Evolutionary conservation across 2,797 vertebrate species (phyloP), one percentile per base, ranked within the genome.

Genomic region (Siniperca scherzeri): DNA sequence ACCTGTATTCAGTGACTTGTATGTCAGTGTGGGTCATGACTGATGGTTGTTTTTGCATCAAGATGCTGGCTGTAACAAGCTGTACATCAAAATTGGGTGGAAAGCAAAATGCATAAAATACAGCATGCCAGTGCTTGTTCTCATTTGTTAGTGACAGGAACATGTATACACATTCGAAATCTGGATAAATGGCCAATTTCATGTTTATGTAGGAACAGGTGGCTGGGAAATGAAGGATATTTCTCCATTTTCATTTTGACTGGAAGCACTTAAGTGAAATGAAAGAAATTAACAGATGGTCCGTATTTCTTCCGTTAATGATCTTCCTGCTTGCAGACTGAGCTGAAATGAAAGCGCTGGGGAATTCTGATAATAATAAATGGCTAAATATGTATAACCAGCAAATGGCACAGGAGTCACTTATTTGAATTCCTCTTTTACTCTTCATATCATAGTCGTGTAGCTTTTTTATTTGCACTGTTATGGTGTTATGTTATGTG

Each of bases 211-310:
- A n/a, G 46, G 46, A 88, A 82, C 84, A 88, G 87, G 81, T 88
- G 87, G 86, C 46, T 0, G 0, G 17, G 19, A 83, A 78, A 87
- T 77, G 14, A 88, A 65, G 52, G 70, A 81, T 69, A 52, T 8
- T 21, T 77, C 79, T 84, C 36, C 33, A 48, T 82, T 88, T 87
- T 74, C 14, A 53, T 74, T 84, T 65, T 66, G 72, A 86, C 52
- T 36, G 40, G 25, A 76, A 80, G 62, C 70, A 52, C 57, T 80
- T 44, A 16, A 57, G 60, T 77, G 55, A 77, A 83, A 87, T 64
- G 40, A 89, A 68, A 74, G 1, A 69, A 68, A 80, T 67, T 10
- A 83, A 68, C 77, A 90, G 80, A 89, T 84, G 82, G 81, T 27
- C 38, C 67, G 67, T 68, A 25, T 68, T 84, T 61, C 50, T 65